phyloP scores from a whole-genome alignment of 2,113 vertebrate species.

The Xiphias gladius region DNA sequence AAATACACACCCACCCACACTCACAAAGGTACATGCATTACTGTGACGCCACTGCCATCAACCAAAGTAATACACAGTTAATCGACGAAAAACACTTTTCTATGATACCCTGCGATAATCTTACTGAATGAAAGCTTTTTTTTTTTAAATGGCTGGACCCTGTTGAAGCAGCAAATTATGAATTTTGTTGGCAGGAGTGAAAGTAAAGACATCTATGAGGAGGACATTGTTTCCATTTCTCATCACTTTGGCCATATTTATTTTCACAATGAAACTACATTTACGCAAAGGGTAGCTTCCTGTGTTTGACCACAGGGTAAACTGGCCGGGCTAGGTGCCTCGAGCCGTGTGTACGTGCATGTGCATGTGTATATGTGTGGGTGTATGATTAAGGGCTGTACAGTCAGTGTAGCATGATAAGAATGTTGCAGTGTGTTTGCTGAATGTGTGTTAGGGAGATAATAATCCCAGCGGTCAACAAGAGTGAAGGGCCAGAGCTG shows the following conservation, averaged over 20 bases:
- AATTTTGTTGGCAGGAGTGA: conserved; percentile 14
- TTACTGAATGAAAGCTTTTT: neutral
- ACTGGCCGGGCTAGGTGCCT: conserved; percentile 38
- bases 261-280: conserved; percentile 46
- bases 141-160: neutral
- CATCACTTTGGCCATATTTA: conserved; percentile 33
- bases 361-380: conserved; percentile 21
- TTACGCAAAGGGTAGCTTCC: conserved; percentile 45
- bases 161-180: neutral
- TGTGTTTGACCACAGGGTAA: conserved; percentile 69
- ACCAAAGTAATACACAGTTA: conserved; percentile 30
- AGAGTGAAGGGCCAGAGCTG: conserved; percentile 76
- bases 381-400: conserved; percentile 53
- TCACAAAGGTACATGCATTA: conserved; percentile 40
- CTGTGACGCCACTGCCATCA: conserved; percentile 30
- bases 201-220: conserved; percentile 26
- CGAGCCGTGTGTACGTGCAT: conserved; percentile 23
- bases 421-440: conserved; percentile 77
- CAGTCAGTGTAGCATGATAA: conserved; percentile 69
- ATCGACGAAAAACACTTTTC: neutral
- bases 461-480: conserved; percentile 83
- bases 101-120: neutral
- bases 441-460: conserved; percentile 79
- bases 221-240: conserved; percentile 34
- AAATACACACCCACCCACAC: conserved; percentile 35